Evolutionary conservation across 2,888 invertebrate genomes (phyloP), one percentile per base, ranked within the genome.

Genomic region (Andricus quercusramuli): DNA sequence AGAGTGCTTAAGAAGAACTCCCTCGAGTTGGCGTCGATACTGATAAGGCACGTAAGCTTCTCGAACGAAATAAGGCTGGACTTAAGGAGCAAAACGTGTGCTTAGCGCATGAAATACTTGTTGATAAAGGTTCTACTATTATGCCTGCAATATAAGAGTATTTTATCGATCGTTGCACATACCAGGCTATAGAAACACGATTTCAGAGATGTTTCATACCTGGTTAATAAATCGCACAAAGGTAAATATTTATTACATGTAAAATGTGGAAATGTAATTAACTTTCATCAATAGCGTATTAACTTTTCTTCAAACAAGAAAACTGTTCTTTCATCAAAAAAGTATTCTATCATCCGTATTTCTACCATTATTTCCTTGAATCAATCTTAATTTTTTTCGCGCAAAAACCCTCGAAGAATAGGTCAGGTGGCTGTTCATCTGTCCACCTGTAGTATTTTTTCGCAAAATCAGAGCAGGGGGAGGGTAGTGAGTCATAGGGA

Each of bases 21-120:
- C 25, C 77, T 64, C 37, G 44, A 62, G 77, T 64, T 44, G 25
- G 65, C 64, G 65, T 41, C 77, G 47, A 77, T 64, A 65, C 47
- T 64, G 77, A 77, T 77, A 77, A 64, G 77, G 64, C 77, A 77
- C 77, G 77, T 64, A 74, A 74, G 70, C 70, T 74, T 56, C n/a
- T 32, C 13, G 32, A 74, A 56, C 29, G 29, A 68, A 47, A 56
- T 56, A 74, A 59, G 56, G 74, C 74, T 74, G 56, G 74, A 74
- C 74, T 74, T 74, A 37, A 74, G 74, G 37, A 74, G 74, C 56
- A 74, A 74, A 74, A 74, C 74, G 51, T 74, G 74, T 56, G 51
- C 56, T 74, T 37, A 74, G 56, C 74, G 56, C 56, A 32, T 74
- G 56, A 74, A 74, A 74, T 74, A 74, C 56, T 56, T 56, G 74